Evolutionary conservation across 2,113 vertebrate species (phyloP), one percentile per base, ranked within the genome.

Genomic region (Poeciliopsis prolifica): DNA sequence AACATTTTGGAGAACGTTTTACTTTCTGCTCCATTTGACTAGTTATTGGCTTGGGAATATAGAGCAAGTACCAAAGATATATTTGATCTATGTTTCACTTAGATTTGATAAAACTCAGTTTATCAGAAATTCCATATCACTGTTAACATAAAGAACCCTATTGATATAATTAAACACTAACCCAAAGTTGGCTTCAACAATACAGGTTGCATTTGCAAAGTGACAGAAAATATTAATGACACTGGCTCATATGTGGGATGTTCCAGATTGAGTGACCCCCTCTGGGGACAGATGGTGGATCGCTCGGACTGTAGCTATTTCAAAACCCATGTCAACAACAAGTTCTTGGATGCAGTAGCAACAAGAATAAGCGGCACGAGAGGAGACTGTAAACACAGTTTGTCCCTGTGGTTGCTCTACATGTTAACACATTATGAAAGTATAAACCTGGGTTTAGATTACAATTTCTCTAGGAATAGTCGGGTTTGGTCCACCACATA

Each of bases 311-410:
- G 9, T 75, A 80, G 87, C 86, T 91, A 90, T 91, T 92, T 93
- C 82, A 70, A 90, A 90, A 80, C 66, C 68, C 75, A 79, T 88
- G 87, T 87, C 87, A 92, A 88, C 89, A 91, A 85, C 76, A 88
- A 64, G 51, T 81, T 83, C 51, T 48, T 30, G 15, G 72, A 37
- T 70, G 67, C 81, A 79, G 75, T 66, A 74, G 86, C 75, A 75
- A 68, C 66, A 35, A 74, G 74, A 78, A 33, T 13, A 48, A 65
- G 67, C 72, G 37, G 65, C 63, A 64, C 37, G 62, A n/a, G 14
- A 72, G 63, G 68, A 77, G 85, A 72, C 78, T 73, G 82, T 81
- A 86, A 91, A 85, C 82, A 89, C 60, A 81, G 74, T 63, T 75
- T 80, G 75, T 75, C 65, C 63, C 63, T 79, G 61, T 61, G 74